Base-by-base conservation (phyloP, 2,797 vertebrate species). In the Rhyacichthys aspro region DNA sequence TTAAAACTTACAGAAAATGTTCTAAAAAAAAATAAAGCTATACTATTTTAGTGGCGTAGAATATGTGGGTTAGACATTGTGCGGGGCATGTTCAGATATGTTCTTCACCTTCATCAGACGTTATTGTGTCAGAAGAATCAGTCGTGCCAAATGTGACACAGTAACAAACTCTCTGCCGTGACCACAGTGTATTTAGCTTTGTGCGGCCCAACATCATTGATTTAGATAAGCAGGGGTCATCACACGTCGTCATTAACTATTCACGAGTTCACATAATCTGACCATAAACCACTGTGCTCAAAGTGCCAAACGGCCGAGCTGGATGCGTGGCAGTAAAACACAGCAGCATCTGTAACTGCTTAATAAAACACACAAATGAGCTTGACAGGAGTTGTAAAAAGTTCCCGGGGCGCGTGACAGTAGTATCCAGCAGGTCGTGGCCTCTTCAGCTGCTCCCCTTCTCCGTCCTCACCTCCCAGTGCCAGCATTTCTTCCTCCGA, bases 31-130 rank as follows among this genome's bases (percentile, higher is more conserved):
- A 83, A 87, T 85, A 88, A 93, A 92, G 84, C 88, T 91, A 90
- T 93, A 87, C 88, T 91, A 91, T 91, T 93, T 93, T 92, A 93
- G 91, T 88, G 89, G 87, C 74, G 86, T 93, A 94, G 91, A 92
- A 87, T 88, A 89, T 84, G 89, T 91, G 89, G 84, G 87, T 79
- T 90, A 88, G 88, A 83, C 74, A 72, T 90, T 86, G 86, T 88
- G 85, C 66, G 23, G 89, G 89, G 92, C 90, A 89, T 87, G 88
- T 90, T 92, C 85, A 85, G 86, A 84, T 86, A 56, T 73, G 63
- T 86, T 76, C 55, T 73, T 84, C 84, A 84, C 71, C 56, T 32
- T 16, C 61, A 72, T 81, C 47, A n/a, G 74, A 61, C 32, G 70
- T 74, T 69, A 52, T 66, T 61, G 70, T 74, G 72, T 74, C 56